Conservation (phyloP, 2,113 vertebrate genomes). For the Mirounga angustirostris region DNA sequence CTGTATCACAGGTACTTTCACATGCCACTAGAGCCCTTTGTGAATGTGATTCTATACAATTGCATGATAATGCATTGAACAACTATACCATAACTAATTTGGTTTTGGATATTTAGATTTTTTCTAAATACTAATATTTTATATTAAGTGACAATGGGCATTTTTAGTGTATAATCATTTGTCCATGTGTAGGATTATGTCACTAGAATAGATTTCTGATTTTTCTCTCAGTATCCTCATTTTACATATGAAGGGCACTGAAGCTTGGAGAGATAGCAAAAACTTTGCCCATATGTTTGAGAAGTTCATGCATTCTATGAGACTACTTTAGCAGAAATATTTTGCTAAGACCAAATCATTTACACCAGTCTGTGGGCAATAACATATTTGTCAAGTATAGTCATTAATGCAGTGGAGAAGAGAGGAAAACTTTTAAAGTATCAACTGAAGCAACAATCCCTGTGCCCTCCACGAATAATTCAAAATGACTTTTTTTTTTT, state of each 20-base stretch:
- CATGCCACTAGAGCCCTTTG: not conserved
- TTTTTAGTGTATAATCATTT: conserved; percentile 40
- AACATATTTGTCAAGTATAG: not conserved
- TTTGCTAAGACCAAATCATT: conserved; percentile 59
- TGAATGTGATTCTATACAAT: not conserved
- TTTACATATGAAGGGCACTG: not conserved
- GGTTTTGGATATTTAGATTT: not conserved
- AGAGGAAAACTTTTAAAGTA: conserved; percentile 33
- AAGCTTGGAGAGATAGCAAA: conserved; percentile 19
- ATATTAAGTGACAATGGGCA: not conserved
- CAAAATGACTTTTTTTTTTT: conserved; percentile 25
- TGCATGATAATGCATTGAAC: not conserved
- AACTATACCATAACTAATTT: not conserved
- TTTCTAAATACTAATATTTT: conserved; percentile 37
- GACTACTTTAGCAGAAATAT: conserved; percentile 33
- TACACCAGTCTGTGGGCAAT: conserved; percentile 8
- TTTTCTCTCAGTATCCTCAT: not conserved
- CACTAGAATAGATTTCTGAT: conserved; percentile 41
- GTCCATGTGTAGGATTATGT: not conserved
- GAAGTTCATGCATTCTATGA: not conserved
- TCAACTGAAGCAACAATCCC: conserved; percentile 12
- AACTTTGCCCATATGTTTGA: conserved; percentile 7
- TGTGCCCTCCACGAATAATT: conserved; percentile 23
- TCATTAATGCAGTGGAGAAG: not conserved
- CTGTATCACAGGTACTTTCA: not conserved